Evolutionary conservation across 2,888 invertebrate genomes (phyloP).

Genomic region (Morpho deidamia): DNA sequence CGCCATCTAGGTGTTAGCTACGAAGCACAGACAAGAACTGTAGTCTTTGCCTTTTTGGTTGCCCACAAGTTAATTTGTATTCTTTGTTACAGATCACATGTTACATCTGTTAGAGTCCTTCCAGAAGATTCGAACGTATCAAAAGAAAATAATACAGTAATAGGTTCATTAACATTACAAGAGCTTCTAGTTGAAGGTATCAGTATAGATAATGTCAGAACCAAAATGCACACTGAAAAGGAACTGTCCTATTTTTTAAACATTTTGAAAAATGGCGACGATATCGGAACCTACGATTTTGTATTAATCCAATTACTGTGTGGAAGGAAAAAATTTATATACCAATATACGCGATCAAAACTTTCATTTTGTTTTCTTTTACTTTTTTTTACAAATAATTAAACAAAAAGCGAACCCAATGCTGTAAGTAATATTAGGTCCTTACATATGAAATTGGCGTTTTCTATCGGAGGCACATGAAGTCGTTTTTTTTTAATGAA

Average conservation of each 20-base stretch:
- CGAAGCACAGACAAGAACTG: not conserved
- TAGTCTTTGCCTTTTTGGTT: not conserved
- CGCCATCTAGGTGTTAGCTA: not conserved
- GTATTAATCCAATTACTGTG: slow-evolving; percentile 26
- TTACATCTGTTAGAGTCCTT: not conserved
- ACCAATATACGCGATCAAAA: slow-evolving; percentile 26
- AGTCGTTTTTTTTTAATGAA: too few relatives aligned
- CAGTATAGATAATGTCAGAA: not conserved
- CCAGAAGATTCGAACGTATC: slow-evolving; percentile 16
- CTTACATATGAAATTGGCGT: too few relatives aligned
- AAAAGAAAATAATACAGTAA: not conserved
- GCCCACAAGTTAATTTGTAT: not conserved
- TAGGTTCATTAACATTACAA: slow-evolving; percentile 11
- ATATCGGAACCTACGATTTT: slow-evolving; percentile 27
- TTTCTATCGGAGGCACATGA: too few relatives aligned
- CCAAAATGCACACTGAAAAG: slow-evolving; percentile 6
- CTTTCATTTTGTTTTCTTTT: slow-evolving; percentile 22
- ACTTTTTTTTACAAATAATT: not conserved
- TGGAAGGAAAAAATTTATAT: slow-evolving; percentile 8
- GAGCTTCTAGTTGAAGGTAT: slow-evolving; percentile 22
- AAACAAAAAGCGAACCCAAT: too few relatives aligned
- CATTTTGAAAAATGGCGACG: slow-evolving; percentile 14
- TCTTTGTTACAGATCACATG: not conserved
- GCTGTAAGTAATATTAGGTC: too few relatives aligned
- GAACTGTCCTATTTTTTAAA: slow-evolving; percentile 17